Conservation (phyloP, 2,113 vertebrate genomes). For the Entomyzon cyanotis region DNA sequence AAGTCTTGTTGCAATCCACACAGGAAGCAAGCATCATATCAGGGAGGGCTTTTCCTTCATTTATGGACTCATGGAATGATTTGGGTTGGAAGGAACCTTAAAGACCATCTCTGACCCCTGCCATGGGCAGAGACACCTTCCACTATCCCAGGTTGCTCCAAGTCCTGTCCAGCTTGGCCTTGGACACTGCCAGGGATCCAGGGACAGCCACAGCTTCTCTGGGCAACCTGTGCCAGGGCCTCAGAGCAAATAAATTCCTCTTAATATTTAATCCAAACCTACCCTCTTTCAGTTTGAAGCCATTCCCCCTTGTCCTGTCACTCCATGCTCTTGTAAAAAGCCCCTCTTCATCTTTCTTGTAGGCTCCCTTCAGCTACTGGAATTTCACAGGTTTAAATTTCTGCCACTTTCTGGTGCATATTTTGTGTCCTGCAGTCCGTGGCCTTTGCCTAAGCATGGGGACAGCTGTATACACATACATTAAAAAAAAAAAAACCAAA, state of each 20-base stretch:
- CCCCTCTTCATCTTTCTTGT: not conserved
- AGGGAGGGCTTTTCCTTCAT: not conserved
- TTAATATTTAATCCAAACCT: not conserved
- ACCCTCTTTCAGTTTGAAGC: not conserved
- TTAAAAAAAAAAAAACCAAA: not conserved
- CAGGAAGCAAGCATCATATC: not conserved
- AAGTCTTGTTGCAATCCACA: not conserved
- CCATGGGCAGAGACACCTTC: not conserved
- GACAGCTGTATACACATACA: not conserved
- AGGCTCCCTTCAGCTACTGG: not conserved
- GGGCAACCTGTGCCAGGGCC: fast-evolving
- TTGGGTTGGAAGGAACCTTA: not conserved
- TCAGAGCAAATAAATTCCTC: not conserved
- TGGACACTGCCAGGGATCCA: not conserved
- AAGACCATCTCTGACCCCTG: not conserved
- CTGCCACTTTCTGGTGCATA: not conserved
- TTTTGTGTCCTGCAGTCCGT: not conserved
- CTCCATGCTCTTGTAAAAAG: not conserved
- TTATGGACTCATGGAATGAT: not conserved
- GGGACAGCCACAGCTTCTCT: not conserved
- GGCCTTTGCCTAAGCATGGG: not conserved
- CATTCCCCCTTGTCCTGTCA: not conserved
- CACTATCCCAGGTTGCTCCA: not conserved
- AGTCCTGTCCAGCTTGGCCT: fast-evolving
- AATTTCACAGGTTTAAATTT: not conserved